Conservation (phyloP, 2,888 invertebrate genomes). For the Endomychus coccineus region DNA sequence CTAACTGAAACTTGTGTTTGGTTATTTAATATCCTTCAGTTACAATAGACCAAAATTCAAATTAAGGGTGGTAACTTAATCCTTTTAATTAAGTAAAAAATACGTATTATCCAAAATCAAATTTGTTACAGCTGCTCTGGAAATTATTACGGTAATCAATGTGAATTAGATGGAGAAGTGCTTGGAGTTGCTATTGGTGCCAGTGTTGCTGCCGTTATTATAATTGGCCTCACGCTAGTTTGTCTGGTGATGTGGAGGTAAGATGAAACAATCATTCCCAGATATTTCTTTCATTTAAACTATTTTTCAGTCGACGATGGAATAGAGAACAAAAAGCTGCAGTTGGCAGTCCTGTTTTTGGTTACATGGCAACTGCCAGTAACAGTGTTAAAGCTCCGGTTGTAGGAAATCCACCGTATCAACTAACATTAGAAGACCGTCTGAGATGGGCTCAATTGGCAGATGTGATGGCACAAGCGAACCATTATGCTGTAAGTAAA, state of each 20-base stretch:
- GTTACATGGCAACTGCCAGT: constrained; percentile 70
- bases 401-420: constrained; percentile 70
- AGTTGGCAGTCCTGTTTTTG: constrained; percentile 77
- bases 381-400: constrained; percentile 64
- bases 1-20: too few relatives aligned
- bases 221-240: constrained; percentile 78
- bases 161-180: constrained; percentile 88
- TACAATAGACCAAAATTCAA: too few relatives aligned
- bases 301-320: constrained; percentile 69
- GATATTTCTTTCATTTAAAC: not conserved
- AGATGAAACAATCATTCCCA: constrained; percentile 16
- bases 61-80: too few relatives aligned
- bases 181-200: constrained; percentile 87
- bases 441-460: constrained; percentile 85
- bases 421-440: constrained; percentile 70
- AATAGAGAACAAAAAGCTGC: constrained; percentile 78
- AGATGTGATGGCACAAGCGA: constrained; percentile 80
- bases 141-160: constrained; percentile 80
- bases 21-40: too few relatives aligned
- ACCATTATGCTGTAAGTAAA: constrained; percentile 69
- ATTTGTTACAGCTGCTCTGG: constrained; percentile 56
- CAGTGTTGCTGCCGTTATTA: constrained; percentile 79
- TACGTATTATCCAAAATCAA: not conserved
- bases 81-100: not conserved
- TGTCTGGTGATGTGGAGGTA: constrained; percentile 89